Conservation (phyloP, 2,797 vertebrate genomes). For the Oreonectes daqikongensis region DNA sequence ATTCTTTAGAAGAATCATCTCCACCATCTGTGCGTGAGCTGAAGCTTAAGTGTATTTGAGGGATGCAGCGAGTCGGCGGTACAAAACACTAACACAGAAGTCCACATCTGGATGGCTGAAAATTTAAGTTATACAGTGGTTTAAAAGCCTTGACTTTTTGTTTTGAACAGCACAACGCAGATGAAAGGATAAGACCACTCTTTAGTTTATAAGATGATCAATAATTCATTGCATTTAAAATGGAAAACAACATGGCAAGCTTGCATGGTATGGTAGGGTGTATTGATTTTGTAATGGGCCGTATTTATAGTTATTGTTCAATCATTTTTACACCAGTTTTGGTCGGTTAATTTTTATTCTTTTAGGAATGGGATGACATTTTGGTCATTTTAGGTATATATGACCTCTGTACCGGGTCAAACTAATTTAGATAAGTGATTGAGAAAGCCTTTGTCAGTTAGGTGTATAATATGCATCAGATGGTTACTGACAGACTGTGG, state of each 20-base stretch:
- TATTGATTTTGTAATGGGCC: conserved; percentile 1
- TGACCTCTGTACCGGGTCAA: neutral
- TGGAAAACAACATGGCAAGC: neutral
- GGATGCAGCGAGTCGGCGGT: neutral
- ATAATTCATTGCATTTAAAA: neutral
- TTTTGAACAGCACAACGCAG: neutral
- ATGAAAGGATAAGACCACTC: neutral
- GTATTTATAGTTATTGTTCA: conserved; percentile 1
- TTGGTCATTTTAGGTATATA: neutral
- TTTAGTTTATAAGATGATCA: neutral
- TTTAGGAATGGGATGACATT: neutral
- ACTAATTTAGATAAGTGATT: no score
- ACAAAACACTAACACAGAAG: neutral
- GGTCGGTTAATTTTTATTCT: neutral
- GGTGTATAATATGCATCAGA: neutral
- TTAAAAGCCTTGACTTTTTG: neutral
- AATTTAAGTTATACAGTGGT: neutral
- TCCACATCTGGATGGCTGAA: neutral
- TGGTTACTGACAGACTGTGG: neutral
- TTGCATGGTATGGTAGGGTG: neutral
- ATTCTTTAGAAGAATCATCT: neutral
- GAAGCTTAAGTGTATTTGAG: neutral
- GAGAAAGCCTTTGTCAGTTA: no score
- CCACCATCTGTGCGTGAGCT: neutral
- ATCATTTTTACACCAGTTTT: neutral